These are phyloP conservation scores for Aleadryas rufinucha DNA, from an alignment of 2,113 vertebrate genomes.

Conservation along the genomic window DNA sequence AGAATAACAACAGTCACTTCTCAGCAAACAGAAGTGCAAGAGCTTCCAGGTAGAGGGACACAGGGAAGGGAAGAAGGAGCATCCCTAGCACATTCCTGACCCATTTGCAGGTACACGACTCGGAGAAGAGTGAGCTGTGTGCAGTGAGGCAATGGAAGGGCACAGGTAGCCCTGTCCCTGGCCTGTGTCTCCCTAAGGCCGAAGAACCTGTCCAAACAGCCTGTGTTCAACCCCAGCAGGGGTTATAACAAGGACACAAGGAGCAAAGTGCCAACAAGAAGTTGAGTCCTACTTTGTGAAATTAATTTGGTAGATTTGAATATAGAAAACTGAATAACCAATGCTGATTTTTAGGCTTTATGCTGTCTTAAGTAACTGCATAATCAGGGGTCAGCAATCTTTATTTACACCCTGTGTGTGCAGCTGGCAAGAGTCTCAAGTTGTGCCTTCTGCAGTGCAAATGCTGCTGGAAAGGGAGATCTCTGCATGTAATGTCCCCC, in stretches of 20 bases:
- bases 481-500: rapidly evolving
- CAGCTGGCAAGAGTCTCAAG: not conserved
- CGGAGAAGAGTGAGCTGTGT: not conserved
- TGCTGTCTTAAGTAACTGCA: not conserved
- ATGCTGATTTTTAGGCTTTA: not conserved
- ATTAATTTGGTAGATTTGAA: not conserved
- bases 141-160: not conserved
- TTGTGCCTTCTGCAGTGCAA: not conserved
- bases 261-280: not conserved
- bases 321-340: not conserved
- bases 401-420: not conserved
- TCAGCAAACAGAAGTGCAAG: not conserved
- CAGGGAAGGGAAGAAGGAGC: not conserved
- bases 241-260: not conserved
- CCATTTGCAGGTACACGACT: not conserved
- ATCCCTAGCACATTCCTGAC: not conserved
- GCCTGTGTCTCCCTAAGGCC: not conserved
- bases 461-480: not conserved
- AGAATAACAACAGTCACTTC: not conserved
- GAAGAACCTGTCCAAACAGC: not conserved
- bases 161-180: not conserved
- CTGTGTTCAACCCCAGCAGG: not conserved
- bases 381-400: not conserved
- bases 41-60: not conserved
- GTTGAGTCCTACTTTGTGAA: not conserved